phyloP scores from a whole-genome alignment of 2,797 vertebrate genomes.

The Furcifer pardalis region DNA sequence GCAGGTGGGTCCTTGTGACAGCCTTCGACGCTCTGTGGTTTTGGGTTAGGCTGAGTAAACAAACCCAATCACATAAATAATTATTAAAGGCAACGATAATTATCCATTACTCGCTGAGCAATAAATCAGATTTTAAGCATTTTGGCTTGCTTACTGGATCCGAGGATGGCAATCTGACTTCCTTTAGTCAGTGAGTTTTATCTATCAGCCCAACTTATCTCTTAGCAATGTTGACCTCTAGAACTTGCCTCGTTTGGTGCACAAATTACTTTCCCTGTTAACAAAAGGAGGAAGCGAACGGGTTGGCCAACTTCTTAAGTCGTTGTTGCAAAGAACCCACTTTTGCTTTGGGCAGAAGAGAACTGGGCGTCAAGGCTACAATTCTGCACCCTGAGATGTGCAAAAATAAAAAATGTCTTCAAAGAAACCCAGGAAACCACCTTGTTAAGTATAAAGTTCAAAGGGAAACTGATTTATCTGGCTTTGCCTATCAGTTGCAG shows the following conservation, averaged over 20 bases:
- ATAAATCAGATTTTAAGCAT: neutral
- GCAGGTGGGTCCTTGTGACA: too few species aligned
- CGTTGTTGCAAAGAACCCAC: neutral
- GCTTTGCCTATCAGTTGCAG: too few species aligned
- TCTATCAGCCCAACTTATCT: too few species aligned
- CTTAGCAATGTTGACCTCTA: too few species aligned
- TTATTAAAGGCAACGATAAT: accelerated
- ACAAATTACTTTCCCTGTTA: neutral
- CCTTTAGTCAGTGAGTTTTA: neutral
- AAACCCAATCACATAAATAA: too few species aligned
- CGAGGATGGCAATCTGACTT: neutral
- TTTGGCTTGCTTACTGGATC: neutral
- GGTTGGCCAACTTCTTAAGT: too few species aligned
- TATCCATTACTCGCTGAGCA: neutral
- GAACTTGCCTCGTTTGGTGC: neutral
- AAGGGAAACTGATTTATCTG: too few species aligned
- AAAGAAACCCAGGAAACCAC: neutral
- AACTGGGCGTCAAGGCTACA: neutral
- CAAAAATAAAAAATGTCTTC: too few species aligned
- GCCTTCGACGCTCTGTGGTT: too few species aligned
- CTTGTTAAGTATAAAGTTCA: neutral
- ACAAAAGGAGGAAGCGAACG: neutral
- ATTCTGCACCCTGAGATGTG: neutral
- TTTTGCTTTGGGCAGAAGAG: neutral
- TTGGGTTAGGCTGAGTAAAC: too few species aligned